Evolutionary conservation across 2,888 invertebrate species (phyloP).

Genomic region (Rhingia campestris): DNA sequence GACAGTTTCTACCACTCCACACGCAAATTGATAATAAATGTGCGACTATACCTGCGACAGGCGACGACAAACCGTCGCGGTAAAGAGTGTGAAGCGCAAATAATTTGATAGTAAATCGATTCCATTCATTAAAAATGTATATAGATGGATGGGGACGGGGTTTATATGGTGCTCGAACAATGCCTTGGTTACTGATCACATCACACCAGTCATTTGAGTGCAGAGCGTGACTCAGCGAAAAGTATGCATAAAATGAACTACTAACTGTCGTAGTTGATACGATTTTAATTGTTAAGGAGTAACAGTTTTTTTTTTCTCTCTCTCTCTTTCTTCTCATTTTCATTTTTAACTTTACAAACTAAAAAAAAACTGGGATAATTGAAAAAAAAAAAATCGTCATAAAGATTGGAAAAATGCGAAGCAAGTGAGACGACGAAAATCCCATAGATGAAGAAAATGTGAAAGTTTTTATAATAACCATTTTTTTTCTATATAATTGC

Average conservation of each 20-base stretch:
- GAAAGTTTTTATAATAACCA: slow-evolving; percentile 30
- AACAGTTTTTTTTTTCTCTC: neutral
- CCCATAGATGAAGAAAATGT: neutral
- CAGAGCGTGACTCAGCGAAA: slow-evolving; percentile 6
- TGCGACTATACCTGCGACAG: neutral
- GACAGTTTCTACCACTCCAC: slow-evolving; percentile 24
- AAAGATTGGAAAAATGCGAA: slow-evolving; percentile 17
- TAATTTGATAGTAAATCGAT: slow-evolving; percentile 61
- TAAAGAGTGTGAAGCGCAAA: slow-evolving; percentile 29
- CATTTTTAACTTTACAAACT: too few relatives aligned
- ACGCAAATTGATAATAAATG: slow-evolving; percentile 17
- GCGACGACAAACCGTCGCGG: neutral
- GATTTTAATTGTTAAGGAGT: slow-evolving; percentile 29
- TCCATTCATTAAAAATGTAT: slow-evolving; percentile 58
- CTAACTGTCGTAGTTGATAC: slow-evolving; percentile 20
- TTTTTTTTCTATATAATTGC: slow-evolving; percentile 42
- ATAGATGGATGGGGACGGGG: slow-evolving; percentile 1
- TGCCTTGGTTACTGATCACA: slow-evolving; percentile 5
- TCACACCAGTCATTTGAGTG: neutral
- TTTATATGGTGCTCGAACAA: neutral
- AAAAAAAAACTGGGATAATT: neutral
- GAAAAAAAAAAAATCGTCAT: neutral
- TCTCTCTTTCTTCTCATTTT: neutral
- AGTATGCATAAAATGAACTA: neutral
- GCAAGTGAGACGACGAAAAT: slow-evolving; percentile 25